A percentile compares a stretch with the other conserved stretches of the same genome.
Conservation (phyloP, 2,113 vertebrate species). For the Carassius carassius region DNA sequence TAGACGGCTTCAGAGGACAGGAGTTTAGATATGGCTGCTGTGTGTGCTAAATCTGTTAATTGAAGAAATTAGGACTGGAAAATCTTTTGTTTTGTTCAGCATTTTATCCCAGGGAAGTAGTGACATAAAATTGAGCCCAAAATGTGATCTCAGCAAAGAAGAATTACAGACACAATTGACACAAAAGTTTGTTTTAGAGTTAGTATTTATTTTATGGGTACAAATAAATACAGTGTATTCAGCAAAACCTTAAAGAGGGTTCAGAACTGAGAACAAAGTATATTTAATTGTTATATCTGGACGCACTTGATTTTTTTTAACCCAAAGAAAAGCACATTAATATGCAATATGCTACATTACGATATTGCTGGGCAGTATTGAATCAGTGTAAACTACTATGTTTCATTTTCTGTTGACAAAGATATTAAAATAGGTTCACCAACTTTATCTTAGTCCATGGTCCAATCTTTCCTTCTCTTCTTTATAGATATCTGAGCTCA, state of each 20-base stretch:
- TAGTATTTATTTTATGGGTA: constrained; percentile 65
- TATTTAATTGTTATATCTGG: constrained; percentile 64
- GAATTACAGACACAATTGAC: constrained; percentile 54
- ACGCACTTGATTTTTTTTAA: constrained; percentile 66
- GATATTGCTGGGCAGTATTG: constrained; percentile 63
- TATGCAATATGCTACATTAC: constrained; percentile 39
- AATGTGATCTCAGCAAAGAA: constrained; percentile 69
- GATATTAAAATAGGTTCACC: neutral
- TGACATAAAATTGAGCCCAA: constrained; percentile 65
- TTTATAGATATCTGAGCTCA: neutral
- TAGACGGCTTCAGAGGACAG: constrained; percentile 53
- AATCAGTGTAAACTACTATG: neutral
- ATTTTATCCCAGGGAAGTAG: constrained; percentile 65
- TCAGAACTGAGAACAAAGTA: constrained; percentile 54
- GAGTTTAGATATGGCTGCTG: constrained; percentile 64
- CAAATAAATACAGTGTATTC: constrained; percentile 50
- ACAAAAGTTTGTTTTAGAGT: constrained; percentile 59
- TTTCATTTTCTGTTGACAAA: neutral
- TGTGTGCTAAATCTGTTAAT: constrained; percentile 53
- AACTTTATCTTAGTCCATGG: neutral
- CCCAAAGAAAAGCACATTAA: constrained; percentile 57
- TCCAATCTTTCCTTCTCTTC: neutral
- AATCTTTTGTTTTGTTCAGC: constrained; percentile 51
- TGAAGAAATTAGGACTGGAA: constrained; percentile 70
- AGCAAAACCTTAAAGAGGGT: constrained; percentile 60